Evolutionary conservation across 2,888 invertebrate species (phyloP).

Genomic region (Melanotus villosus): DNA sequence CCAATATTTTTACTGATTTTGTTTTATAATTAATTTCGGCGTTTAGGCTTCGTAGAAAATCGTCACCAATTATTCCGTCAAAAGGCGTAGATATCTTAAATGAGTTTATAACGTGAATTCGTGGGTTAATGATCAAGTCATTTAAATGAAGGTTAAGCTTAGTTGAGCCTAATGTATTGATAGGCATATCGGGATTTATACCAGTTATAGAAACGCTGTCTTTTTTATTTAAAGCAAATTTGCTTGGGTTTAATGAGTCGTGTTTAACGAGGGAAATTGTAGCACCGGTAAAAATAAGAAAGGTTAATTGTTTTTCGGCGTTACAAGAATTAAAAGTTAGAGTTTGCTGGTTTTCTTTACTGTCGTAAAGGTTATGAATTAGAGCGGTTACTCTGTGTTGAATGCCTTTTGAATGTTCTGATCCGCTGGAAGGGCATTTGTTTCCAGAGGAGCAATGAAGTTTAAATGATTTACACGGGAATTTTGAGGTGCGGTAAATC

Average conservation of each 20-base stretch:
- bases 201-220: not conserved
- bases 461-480: slow-evolving; percentile 27
- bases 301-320: not conserved
- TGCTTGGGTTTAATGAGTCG: not conserved
- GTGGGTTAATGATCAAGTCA: not conserved
- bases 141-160: not conserved
- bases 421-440: slow-evolving; percentile 27
- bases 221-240: not conserved
- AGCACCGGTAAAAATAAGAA: slow-evolving; percentile 29
- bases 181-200: not conserved
- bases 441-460: not conserved
- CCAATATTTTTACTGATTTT: not conserved
- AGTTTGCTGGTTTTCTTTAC: not conserved
- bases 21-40: not conserved
- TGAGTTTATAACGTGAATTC: slow-evolving; percentile 27
- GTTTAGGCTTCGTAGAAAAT: not conserved
- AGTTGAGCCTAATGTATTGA: not conserved
- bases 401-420: slow-evolving; percentile 13
- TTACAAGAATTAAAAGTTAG: not conserved
- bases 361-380: not conserved
- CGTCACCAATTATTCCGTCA: slow-evolving; percentile 14
- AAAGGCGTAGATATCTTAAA: slow-evolving; percentile 25
- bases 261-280: not conserved
- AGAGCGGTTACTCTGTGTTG: not conserved
- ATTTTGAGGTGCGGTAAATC: not conserved